A percentile compares a stretch with the other conserved stretches of the same genome.
Evolutionary conservation across 2,888 invertebrate species (phyloP).

Genomic region (Petrophora chlorosata): DNA sequence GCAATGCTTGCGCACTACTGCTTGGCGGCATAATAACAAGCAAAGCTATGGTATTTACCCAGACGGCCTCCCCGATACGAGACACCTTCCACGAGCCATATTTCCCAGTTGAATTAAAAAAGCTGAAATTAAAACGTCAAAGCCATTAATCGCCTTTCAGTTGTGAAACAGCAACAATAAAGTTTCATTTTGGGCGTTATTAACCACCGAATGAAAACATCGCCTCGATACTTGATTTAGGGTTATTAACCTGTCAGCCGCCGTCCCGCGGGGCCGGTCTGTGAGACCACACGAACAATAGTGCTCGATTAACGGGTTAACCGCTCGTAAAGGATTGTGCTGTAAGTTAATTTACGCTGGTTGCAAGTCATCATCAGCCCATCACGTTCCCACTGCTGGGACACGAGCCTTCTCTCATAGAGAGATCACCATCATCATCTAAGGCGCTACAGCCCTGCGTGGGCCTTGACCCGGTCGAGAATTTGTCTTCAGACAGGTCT

Average conservation of each 20-base stretch:
- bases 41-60: too few species aligned
- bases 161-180: conserved; percentile 42
- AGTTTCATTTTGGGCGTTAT: conserved; percentile 60
- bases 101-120: background rate
- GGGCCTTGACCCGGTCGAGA: too few species aligned
- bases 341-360: background rate
- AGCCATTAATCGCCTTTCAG: conserved; percentile 28
- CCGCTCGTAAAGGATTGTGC: conserved; percentile 28
- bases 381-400: too few species aligned
- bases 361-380: too few species aligned
- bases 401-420: too few species aligned
- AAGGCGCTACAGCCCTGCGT: too few species aligned
- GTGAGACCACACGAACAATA: conserved; percentile 52
- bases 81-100: too few species aligned
- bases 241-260: conserved; percentile 75
- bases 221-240: conserved; percentile 68
- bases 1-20: too few species aligned
- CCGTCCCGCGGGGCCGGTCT: conserved; percentile 44
- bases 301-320: conserved; percentile 55
- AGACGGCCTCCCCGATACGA: too few species aligned
- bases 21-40: too few species aligned
- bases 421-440: too few species aligned
- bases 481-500: too few species aligned
- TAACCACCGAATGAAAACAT: conserved; percentile 58
- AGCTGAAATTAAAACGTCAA: conserved; percentile 32